Evolutionary conservation across 2,113 vertebrate genomes (phyloP).

Genomic region (Myocastor coypus): DNA sequence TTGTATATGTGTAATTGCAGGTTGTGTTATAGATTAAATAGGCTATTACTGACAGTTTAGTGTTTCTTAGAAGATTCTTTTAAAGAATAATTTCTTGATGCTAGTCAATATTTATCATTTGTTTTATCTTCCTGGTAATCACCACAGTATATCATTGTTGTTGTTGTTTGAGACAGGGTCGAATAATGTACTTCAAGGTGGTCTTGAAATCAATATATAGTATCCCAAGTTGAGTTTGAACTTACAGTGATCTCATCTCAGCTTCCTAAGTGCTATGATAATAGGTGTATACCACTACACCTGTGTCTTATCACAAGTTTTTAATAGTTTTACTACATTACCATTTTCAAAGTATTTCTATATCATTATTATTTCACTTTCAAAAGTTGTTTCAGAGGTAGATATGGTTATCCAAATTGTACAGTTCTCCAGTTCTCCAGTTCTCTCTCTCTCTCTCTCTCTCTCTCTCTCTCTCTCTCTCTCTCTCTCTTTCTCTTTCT

Average conservation of each 20-base stretch:
- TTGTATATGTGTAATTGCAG: background rate
- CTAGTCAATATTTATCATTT: constrained; percentile 34
- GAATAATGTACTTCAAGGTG: background rate
- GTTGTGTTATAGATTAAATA: background rate
- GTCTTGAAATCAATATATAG: background rate
- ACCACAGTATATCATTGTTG: background rate
- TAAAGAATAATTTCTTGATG: constrained; percentile 38
- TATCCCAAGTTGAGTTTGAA: background rate
- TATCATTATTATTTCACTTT: constrained; percentile 37
- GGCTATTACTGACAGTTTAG: background rate
- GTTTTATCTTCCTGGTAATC: background rate
- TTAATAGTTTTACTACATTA: background rate
- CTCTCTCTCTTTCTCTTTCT: too few relatives aligned
- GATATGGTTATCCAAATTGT: constrained; percentile 11
- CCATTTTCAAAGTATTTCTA: constrained; percentile 19
- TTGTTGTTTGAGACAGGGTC: background rate
- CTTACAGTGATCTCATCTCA: background rate
- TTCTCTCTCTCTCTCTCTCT: too few relatives aligned
- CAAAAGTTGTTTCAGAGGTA: background rate
- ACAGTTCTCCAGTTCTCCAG: too few relatives aligned
- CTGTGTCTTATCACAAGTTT: background rate
- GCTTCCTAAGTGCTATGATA: background rate
- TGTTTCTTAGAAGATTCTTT: background rate
- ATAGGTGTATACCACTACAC: background rate
- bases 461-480: too few relatives aligned